Conservation (phyloP, 2,113 vertebrate genomes). For the Alligator sinensis region DNA sequence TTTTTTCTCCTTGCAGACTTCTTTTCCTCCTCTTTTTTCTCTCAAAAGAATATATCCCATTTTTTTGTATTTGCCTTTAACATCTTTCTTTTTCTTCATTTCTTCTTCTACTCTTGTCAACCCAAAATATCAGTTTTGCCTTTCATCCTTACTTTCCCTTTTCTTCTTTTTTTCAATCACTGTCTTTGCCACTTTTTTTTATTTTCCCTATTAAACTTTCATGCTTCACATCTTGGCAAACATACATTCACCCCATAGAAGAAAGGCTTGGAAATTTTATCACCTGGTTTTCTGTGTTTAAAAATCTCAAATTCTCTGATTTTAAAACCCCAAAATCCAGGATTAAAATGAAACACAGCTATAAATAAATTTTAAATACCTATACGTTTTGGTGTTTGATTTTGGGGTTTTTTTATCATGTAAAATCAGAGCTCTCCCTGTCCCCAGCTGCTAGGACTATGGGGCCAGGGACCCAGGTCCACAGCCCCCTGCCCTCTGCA, state of each 20-base stretch:
- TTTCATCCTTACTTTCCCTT: neutral
- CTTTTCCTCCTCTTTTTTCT: neutral
- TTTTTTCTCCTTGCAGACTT: neutral
- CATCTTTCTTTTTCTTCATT: neutral
- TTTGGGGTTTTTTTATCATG: too few species aligned
- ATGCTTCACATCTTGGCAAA: neutral
- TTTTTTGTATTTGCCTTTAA: neutral
- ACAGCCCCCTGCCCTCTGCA: too few species aligned
- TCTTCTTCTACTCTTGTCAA: neutral
- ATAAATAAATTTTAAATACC: too few species aligned
- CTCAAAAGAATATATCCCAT: neutral
- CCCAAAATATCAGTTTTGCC: neutral
- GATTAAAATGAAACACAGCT: too few species aligned
- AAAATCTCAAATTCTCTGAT: too few species aligned
- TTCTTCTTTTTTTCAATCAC: neutral
- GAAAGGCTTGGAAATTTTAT: neutral
- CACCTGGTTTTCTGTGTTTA: neutral
- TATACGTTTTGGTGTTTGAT: too few species aligned
- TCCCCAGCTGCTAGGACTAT: too few species aligned
- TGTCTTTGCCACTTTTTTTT: neutral
- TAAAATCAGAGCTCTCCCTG: too few species aligned
- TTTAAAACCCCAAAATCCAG: too few species aligned
- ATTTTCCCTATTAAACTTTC: neutral
- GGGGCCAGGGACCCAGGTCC: too few species aligned
- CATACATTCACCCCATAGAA: fast-evolving